Conservation (phyloP, 2,113 vertebrate genomes). For the Willisornis vidua region DNA sequence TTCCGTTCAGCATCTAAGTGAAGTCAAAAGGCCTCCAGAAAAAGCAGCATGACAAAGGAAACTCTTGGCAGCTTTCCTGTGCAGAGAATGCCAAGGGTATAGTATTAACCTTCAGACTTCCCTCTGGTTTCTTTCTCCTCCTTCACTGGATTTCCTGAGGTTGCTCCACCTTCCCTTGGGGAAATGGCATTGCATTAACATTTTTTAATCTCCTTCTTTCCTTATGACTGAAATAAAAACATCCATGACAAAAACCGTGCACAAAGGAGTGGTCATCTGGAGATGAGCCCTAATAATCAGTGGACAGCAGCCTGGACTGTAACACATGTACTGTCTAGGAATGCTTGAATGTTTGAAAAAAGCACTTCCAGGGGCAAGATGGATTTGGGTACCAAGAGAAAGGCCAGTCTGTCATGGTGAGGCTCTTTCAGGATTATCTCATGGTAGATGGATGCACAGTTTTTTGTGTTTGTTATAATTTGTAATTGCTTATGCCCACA, state of each 20-base stretch:
- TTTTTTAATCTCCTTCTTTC: neutral
- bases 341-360: neutral
- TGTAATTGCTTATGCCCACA: neutral
- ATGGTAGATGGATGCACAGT: neutral
- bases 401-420: neutral
- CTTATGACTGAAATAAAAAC: neutral
- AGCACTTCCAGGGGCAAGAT: neutral
- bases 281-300: neutral
- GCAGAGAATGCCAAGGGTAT: slow-evolving; percentile 9
- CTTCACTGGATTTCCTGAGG: neutral
- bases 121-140: neutral
- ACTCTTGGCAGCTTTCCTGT: slow-evolving; percentile 9
- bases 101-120: neutral
- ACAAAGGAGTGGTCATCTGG: neutral
- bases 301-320: neutral
- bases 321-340: neutral
- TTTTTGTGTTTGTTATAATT: neutral
- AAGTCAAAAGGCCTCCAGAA: slow-evolving; percentile 23
- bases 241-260: neutral
- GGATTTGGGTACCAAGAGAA: neutral
- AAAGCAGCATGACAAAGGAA: neutral
- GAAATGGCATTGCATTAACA: neutral
- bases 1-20: slow-evolving; percentile 2
- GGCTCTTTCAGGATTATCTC: neutral
- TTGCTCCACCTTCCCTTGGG: neutral